Evolutionary conservation across 2,797 vertebrate species (phyloP).

Genomic region (Microchirus variegatus): DNA sequence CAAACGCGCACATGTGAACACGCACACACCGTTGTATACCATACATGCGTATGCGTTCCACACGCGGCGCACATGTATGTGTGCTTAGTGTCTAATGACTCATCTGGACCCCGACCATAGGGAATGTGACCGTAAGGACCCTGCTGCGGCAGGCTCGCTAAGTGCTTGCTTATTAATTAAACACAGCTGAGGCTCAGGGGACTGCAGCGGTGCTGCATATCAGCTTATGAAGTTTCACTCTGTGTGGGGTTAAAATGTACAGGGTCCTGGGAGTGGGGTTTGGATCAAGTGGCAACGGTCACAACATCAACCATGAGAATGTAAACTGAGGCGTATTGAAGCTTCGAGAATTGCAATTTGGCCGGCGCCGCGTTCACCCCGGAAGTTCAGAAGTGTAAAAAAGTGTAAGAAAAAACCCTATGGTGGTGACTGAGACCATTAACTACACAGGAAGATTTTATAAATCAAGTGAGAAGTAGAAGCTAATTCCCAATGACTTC

Average conservation of each 20-base stretch:
- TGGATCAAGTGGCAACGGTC: slow-evolving; percentile 2
- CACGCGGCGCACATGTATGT: slow-evolving; percentile 8
- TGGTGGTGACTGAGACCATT: too few species aligned
- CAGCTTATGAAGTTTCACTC: slow-evolving; percentile 57
- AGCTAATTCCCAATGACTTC: too few species aligned
- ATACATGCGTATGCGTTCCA: slow-evolving; percentile 16
- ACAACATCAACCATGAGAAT: too few species aligned
- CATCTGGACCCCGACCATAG: slow-evolving; percentile 62
- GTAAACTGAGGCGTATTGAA: too few species aligned
- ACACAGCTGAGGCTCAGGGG: slow-evolving; percentile 52
- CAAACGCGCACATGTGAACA: slow-evolving; percentile 1
- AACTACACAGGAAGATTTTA: too few species aligned
- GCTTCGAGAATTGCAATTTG: too few species aligned
- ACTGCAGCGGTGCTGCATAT: slow-evolving; percentile 46
- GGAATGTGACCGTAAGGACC: slow-evolving; percentile 69
- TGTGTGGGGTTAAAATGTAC: slow-evolving; percentile 44
- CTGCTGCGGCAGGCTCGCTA: slow-evolving; percentile 62
- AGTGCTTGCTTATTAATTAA: slow-evolving; percentile 76
- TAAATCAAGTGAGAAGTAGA: too few species aligned
- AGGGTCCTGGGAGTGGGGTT: slow-evolving; percentile 21
- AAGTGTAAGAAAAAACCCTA: too few species aligned
- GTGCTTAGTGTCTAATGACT: slow-evolving; percentile 63
- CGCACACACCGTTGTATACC: slow-evolving; percentile 7
- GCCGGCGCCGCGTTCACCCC: too few species aligned
- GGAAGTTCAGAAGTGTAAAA: too few species aligned